Evolutionary conservation across 1,140 invertebrate genomes (phyloP).

Genomic region (Solenopsis invicta): DNA sequence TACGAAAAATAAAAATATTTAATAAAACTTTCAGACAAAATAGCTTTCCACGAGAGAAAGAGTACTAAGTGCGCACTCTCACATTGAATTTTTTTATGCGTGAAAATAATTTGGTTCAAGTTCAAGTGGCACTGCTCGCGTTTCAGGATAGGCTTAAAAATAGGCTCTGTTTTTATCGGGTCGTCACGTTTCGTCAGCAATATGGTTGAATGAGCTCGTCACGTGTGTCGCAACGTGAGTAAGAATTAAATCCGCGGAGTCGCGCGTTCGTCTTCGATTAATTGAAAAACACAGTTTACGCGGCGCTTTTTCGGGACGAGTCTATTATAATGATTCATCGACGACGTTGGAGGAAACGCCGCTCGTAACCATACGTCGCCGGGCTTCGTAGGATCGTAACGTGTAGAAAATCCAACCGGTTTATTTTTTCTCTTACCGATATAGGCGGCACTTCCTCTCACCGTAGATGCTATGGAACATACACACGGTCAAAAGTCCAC

Average conservation of each 20-base stretch:
- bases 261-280: not conserved
- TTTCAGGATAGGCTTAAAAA: not conserved
- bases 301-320: constrained; percentile 36
- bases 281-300: constrained; percentile 3
- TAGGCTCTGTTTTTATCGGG: constrained; percentile 23
- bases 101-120: not conserved
- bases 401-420: constrained; percentile 23
- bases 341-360: constrained; percentile 27
- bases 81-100: not conserved
- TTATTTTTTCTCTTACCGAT: constrained; percentile 39
- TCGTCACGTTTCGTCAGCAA: not conserved
- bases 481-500: constrained; percentile 27
- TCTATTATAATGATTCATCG: constrained; percentile 57
- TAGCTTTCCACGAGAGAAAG: not conserved
- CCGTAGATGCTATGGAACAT: not conserved
- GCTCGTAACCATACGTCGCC: constrained; percentile 23
- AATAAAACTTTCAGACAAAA: not conserved
- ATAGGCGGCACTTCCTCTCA: constrained; percentile 8
- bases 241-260: constrained; percentile 53
- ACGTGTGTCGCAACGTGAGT: constrained; percentile 9
- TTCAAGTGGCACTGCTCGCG: not conserved
- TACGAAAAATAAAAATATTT: constrained; percentile 3
- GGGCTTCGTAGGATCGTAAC: constrained; percentile 11
- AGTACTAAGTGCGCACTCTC: not conserved
- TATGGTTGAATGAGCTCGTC: constrained; percentile 26